Evolutionary conservation across 2,113 vertebrate genomes (phyloP).

Genomic region (Sisor rabdophorus): DNA sequence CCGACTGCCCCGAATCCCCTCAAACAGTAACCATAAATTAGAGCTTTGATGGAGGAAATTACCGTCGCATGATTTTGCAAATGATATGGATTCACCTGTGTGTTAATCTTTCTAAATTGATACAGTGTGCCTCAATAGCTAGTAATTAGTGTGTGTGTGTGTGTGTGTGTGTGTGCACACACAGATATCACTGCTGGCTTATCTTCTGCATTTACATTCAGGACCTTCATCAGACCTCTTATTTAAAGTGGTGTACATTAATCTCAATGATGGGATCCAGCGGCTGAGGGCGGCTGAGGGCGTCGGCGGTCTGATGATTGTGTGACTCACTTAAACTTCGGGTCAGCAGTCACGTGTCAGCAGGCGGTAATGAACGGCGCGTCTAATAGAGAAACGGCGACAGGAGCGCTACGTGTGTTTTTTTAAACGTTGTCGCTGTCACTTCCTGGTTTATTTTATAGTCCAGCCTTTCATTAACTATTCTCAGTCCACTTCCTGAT

Average conservation of each 20-base stretch:
- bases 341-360: too few species aligned
- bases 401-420: not conserved
- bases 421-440: not conserved
- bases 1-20: conserved; percentile 20
- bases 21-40: conserved; percentile 33
- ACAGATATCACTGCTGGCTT: not conserved
- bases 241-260: too few species aligned
- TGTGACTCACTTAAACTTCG: too few species aligned
- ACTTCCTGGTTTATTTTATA: not conserved
- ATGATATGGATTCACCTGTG: conserved; percentile 31
- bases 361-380: not conserved
- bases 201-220: not conserved
- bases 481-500: too few species aligned
- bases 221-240: too few species aligned
- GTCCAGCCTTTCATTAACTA: not conserved
- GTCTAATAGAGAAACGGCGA: not conserved
- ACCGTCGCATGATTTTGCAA: conserved; percentile 12
- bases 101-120: conserved; percentile 32
- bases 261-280: too few species aligned
- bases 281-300: too few species aligned
- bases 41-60: conserved; percentile 40
- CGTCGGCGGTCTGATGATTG: too few species aligned
- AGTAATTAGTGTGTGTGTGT: conserved; percentile 22
- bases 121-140: conserved; percentile 23
- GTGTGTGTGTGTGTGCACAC: not conserved